Base-by-base conservation (phyloP, 2,888 invertebrate genomes). In the Sphaerophoria taeniata region DNA sequence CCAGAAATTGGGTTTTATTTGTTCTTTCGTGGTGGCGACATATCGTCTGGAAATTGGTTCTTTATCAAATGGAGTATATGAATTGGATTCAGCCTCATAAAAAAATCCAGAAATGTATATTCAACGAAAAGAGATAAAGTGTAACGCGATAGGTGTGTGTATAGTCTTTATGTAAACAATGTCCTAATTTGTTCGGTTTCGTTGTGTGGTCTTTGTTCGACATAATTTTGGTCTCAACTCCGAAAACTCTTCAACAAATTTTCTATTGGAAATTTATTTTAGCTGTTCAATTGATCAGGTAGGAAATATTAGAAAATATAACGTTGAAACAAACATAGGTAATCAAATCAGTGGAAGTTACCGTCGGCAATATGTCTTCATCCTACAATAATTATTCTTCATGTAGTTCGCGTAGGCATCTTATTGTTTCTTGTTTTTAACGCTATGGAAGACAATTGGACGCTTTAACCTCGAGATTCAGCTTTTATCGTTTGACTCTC, bases 21-120 rank as follows among this genome's bases (percentile, higher is more conserved):
- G 12, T 58, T 51, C 39, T 16, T 31, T 61, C 61, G 14, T 43
- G 31, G 24, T 56, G 84, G 84, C 75, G 84, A 80, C 84, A 75
- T 55, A 67, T 34, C 51, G 84, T 84, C 84, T 83, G 51, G 45
- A 63, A 63, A 53, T 47, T 45, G n/a, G 24, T 39, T 7, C 39
- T 39, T 39, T 2, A 3, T 7, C 12, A 45, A 45, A 31, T 33
- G 71, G 33, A 65, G 60, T 63, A 51, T 71, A 33, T 51, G 33
- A 11, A 45, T 36, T 51, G 56, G 16, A 11, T 39, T 36, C 16
- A 43, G 63, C 47, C 74, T 24, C 24, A 24, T 24, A 2, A 24
- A 2, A 2, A 24, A 24, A 24, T 65, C 43, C 63, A 39, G 31
- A 71, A 63, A 65, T 75, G 63, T 71, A 51, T 74, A 56, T 70